Base-by-base conservation (phyloP, 1,140 invertebrate genomes). In the Chymomyza costata region DNA sequence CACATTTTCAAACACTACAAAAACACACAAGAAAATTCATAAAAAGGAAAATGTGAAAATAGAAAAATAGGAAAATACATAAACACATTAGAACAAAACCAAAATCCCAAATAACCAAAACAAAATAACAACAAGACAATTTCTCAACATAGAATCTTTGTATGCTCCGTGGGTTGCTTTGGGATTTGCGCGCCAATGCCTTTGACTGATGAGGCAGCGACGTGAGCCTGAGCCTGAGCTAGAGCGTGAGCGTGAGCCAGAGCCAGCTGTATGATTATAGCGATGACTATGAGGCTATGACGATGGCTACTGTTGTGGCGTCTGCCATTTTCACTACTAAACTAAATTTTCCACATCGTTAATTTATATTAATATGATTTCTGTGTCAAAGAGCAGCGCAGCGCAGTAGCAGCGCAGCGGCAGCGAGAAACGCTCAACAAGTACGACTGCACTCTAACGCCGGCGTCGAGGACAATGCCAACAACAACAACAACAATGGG, bases 301-400 rank as follows among this genome's bases (percentile, higher is more conserved):
- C n/a, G n/a, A n/a, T n/a, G n/a, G 38, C 13, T 45, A 32, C 67
- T 49, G 35, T 6, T 47, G 43, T 35, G 50, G 16, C 46, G 47
- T 37, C 32, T 13, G 64, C 56, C 70, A 58, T 74, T 84, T 76
- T 84, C 82, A 84, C 82, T 81, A 84, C 82, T 84, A 84, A 84
- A 84, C 82, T 84, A 84, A 84, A 84, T 84, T 84, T 84, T 84
- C 82, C 82, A 81, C 82, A 82, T 84, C 82, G 82, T 84, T 84
- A 84, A 84, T 84, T 84, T 84, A 84, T 84, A 84, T 84, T 84
- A 84, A 84, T 84, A 84, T 81, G 78, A 84, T 84, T 82, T 84
- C 74, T 80, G 76, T 84, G 82, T 84, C 82, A 84, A 78, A 78
- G 66, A 59, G 64, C 74, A 51, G 34, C 59, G 58, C 41, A 14